Evolutionary conservation across 2,888 invertebrate genomes (phyloP).

Genomic region (Hypolimnas misippus): DNA sequence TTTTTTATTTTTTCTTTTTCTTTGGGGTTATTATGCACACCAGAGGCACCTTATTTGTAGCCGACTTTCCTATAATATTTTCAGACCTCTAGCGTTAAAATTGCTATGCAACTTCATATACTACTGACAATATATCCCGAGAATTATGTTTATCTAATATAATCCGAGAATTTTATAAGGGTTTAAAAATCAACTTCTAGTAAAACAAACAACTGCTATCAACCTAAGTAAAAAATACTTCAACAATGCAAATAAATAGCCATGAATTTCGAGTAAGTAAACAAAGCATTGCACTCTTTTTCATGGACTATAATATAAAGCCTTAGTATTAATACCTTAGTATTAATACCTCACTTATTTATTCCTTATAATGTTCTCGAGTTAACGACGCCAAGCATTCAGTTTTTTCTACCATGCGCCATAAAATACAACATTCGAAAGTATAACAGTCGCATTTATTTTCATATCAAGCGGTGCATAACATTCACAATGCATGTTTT

Average conservation of each 20-base stretch:
- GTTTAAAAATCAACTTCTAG: too few relatives aligned
- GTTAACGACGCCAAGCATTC: slow-evolving; percentile 77
- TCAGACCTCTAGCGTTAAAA: too few relatives aligned
- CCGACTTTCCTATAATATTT: too few relatives aligned
- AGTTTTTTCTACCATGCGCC: slow-evolving; percentile 75
- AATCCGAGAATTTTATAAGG: too few relatives aligned
- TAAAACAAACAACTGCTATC: not conserved
- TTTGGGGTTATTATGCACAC: too few relatives aligned
- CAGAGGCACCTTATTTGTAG: too few relatives aligned
- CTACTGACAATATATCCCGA: too few relatives aligned
- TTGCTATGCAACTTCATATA: too few relatives aligned
- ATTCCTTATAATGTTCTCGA: slow-evolving; percentile 81
- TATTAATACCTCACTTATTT: slow-evolving; percentile 79
- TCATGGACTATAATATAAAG: slow-evolving; percentile 82
- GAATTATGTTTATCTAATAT: too few relatives aligned
- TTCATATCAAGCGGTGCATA: slow-evolving; percentile 62
- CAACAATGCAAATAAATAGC: slow-evolving; percentile 49
- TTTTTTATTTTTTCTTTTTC: too few relatives aligned
- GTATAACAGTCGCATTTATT: slow-evolving; percentile 65
- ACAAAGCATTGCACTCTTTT: slow-evolving; percentile 76
- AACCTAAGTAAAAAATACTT: not conserved
- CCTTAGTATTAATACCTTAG: slow-evolving; percentile 75
- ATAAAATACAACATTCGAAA: slow-evolving; percentile 76
- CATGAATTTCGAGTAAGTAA: slow-evolving; percentile 55
- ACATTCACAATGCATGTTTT: slow-evolving; percentile 56